Evolutionary conservation across 2,888 invertebrate genomes (phyloP).

Genomic region (Microplitis deprimator): DNA sequence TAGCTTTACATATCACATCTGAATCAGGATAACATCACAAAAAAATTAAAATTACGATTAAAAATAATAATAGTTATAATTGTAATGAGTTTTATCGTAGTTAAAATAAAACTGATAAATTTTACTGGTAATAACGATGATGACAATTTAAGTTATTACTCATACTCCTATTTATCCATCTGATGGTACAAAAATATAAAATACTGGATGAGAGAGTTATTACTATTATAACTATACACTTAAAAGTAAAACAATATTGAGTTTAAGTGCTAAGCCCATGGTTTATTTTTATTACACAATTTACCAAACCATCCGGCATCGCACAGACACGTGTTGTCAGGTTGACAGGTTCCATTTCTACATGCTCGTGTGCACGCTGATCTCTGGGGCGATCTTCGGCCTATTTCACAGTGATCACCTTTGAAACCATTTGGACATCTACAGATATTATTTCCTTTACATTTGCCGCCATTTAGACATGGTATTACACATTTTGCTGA

Average conservation of each 20-base stretch:
- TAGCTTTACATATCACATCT: slow-evolving; percentile 71
- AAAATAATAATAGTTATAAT: slow-evolving; percentile 6
- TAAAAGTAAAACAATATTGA: slow-evolving; percentile 10
- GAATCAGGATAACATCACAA: slow-evolving; percentile 59
- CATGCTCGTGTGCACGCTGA: slow-evolving; percentile 84
- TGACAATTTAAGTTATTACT: background rate
- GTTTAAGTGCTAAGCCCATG: slow-evolving; percentile 63
- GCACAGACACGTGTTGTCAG: slow-evolving; percentile 82
- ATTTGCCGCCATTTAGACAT: slow-evolving; percentile 91
- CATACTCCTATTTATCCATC: slow-evolving; percentile 4
- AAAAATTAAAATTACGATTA: slow-evolving; percentile 29
- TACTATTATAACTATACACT: background rate
- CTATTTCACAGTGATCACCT: slow-evolving; percentile 94
- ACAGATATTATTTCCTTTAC: slow-evolving; percentile 91
- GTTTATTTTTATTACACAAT: slow-evolving; percentile 83
- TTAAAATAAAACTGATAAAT: no score
- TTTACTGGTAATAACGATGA: no score
- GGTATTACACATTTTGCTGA: slow-evolving; percentile 91
- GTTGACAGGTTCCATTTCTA: slow-evolving; percentile 83
- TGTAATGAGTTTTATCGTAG: background rate
- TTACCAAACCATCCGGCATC: slow-evolving; percentile 88
- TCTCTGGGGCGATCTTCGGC: slow-evolving; percentile 78
- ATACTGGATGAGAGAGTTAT: slow-evolving; percentile 15
- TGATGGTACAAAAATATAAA: slow-evolving; percentile 19
- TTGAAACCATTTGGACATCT: slow-evolving; percentile 87